These are phyloP conservation scores for Brachionus koreanus DNA, from an alignment of 1,140 invertebrate genomes.

Conservation along the genomic window DNA sequence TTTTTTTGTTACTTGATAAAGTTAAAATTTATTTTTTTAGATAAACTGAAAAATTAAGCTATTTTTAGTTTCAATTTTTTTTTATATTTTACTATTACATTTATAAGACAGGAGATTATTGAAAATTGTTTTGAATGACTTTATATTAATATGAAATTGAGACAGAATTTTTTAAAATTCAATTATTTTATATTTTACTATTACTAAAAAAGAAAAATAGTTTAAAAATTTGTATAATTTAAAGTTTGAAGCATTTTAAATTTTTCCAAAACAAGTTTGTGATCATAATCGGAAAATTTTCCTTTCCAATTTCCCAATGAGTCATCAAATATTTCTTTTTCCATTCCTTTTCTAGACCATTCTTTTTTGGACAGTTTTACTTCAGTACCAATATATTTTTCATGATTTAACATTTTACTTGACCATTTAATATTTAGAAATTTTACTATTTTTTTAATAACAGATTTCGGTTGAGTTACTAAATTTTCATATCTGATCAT, in stretches of 20 bases:
- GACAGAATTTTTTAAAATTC: no score
- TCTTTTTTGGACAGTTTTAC: background rate
- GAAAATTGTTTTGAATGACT: no score
- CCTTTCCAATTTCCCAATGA: background rate
- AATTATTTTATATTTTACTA: no score
- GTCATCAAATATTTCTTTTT: background rate
- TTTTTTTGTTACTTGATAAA: no score
- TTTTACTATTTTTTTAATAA: background rate
- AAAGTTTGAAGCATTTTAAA: background rate
- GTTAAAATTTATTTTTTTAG: no score
- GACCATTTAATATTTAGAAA: background rate
- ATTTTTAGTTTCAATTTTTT: no score
- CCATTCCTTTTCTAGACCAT: background rate
- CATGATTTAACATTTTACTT: background rate
- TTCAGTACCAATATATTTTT: background rate
- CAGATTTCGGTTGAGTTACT: background rate
- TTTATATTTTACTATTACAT: no score
- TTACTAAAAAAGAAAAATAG: no score
- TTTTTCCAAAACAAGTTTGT: background rate
- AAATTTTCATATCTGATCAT: constrained; percentile 3
- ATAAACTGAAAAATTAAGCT: no score
- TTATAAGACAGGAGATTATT: no score
- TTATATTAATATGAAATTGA: no score
- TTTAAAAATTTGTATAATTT: background rate
- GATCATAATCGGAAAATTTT: background rate